Base-by-base conservation (phyloP, 2,888 invertebrate species). In the Phortica magna region DNA sequence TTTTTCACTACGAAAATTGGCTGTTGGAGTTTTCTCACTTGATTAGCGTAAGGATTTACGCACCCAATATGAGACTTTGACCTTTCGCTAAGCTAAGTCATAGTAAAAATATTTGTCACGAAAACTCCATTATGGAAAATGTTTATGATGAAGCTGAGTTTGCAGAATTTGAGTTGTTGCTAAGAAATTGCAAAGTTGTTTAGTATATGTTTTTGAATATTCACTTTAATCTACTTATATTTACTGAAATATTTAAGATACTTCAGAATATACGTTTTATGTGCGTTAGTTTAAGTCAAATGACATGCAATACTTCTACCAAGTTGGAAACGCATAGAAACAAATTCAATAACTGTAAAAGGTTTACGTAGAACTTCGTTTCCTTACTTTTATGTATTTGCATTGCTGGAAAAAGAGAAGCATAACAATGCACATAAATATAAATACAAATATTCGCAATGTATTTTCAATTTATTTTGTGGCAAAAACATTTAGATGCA, bases 391-490 rank as follows among this genome's bases (percentile, higher is more conserved):
- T 6, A 53, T 53, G 53, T n/a, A 10, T 14, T n/a, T 53, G 53
- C 53, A n/a, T 22, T 12, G 7, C 42, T n/a, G 48, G 17, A 22
- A 48, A 48, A 68, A 65, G n/a, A 65, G 39, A 65, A 10, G 7
- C 64, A 39, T 7, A 55, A 2, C 14, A 17, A 55, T 55, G 17
- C n/a, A 55, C 17, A 55, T 68, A 68, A 68, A 14, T 68, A 68
- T 17, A 68, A 68, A 68, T 68, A 68, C 68, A 68, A 68, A 68
- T 68, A 42, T 68, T 68, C 48, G 19, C 42, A 68, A 48, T 68
- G 68, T 43, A 68, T 68, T 68, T 68, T 68, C 68, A 68, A 68
- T 68, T 68, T 68, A 68, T 68, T 68, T 19, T 43, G 12, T 43
- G 22, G 22, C 48, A 68, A 68, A 48, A 68, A 48, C 68, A 68